Evolutionary conservation across 1,140 invertebrate genomes (phyloP).

Genomic region (Drosophila hydei): DNA sequence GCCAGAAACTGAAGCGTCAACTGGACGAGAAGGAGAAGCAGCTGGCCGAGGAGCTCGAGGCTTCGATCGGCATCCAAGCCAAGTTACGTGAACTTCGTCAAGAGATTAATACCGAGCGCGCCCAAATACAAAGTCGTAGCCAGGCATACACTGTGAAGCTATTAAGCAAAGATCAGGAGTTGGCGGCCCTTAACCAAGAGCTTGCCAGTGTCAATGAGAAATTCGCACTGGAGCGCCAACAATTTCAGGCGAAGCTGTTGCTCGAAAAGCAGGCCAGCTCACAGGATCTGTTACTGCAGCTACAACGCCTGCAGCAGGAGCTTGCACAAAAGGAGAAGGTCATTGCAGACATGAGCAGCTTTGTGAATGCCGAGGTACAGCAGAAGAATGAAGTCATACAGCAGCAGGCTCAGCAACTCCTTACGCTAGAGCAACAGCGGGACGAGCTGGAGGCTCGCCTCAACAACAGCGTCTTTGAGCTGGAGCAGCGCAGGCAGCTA

Average conservation of each 20-base stretch:
- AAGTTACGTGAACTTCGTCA: conserved; percentile 91
- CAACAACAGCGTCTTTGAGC: conserved; percentile 76
- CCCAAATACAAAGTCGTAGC: conserved; percentile 85
- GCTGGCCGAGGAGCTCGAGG: conserved; percentile 89
- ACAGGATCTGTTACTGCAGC: conserved; percentile 68
- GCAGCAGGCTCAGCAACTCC: conserved; percentile 59
- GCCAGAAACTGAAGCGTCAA: conserved; percentile 93
- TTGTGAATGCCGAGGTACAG: conserved; percentile 72
- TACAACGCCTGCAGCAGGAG: conserved; percentile 78
- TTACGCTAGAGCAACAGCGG: conserved; percentile 69
- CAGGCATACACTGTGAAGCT: conserved; percentile 83
- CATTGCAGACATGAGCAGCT: conserved; percentile 69
- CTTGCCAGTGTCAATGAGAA: conserved; percentile 73
- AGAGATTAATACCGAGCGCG: conserved; percentile 88
- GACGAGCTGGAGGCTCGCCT: conserved; percentile 74
- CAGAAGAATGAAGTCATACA: conserved; percentile 72
- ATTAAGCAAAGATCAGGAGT: conserved; percentile 72
- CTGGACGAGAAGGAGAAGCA: conserved; percentile 92
- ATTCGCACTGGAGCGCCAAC: conserved; percentile 73
- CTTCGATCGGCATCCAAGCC: conserved; percentile 88
- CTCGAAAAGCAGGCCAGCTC: conserved; percentile 75
- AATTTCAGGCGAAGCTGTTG: conserved; percentile 71
- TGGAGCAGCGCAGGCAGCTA: conserved; percentile 73
- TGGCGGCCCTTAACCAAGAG: conserved; percentile 67
- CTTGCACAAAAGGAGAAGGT: conserved; percentile 73